These are phyloP conservation scores for Ispidina picta DNA, from an alignment of 2,797 vertebrate genomes.

Conservation along the genomic window DNA sequence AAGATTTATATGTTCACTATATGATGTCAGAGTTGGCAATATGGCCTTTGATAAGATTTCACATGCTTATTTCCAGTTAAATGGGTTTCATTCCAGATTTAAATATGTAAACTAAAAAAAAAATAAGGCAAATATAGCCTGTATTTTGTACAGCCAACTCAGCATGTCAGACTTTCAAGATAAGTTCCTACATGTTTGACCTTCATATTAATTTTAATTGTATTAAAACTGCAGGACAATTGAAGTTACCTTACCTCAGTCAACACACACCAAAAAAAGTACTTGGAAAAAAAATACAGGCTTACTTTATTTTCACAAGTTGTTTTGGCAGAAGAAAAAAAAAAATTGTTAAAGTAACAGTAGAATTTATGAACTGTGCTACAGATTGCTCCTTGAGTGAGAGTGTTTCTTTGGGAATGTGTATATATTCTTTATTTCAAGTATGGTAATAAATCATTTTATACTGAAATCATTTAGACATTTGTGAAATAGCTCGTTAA, in stretches of 20 bases:
- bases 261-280: not conserved
- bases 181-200: not conserved
- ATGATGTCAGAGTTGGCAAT: not conserved
- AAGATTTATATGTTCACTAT: not conserved
- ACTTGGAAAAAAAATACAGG: not conserved
- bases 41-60: not conserved
- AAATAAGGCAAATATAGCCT: not conserved
- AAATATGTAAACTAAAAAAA: not conserved
- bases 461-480: not conserved
- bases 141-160: not conserved
- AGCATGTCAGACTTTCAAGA: not conserved
- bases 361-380: not conserved
- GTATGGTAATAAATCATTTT: slow-evolving; percentile 26
- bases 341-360: not conserved
- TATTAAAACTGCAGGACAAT: not conserved
- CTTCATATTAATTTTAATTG: not conserved
- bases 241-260: not conserved
- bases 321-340: not conserved
- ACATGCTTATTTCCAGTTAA: not conserved
- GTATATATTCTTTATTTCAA: not conserved
- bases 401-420: not conserved
- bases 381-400: not conserved
- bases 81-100: not conserved
- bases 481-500: slow-evolving; percentile 44
- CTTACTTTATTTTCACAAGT: not conserved